Evolutionary conservation across 2,888 invertebrate genomes (phyloP).

Genomic region (Corbicula japonica): DNA sequence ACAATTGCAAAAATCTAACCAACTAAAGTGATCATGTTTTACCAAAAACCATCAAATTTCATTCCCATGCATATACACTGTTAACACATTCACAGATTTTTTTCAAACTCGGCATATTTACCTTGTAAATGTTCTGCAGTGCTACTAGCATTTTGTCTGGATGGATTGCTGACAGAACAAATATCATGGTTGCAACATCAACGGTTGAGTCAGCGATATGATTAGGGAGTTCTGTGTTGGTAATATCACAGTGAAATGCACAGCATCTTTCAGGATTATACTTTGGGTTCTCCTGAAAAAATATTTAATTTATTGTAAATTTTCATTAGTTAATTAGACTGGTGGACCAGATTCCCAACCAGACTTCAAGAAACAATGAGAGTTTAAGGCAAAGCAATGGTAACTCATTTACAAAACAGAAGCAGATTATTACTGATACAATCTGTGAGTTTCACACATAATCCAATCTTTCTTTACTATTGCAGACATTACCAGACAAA

Average conservation of each 20-base stretch:
- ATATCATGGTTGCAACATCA: conserved; percentile 95
- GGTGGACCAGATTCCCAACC: no score
- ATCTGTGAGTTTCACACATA: no score
- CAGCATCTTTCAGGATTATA: conserved; percentile 90
- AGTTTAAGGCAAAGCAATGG: no score
- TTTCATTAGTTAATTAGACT: no score
- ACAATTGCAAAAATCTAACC: not conserved
- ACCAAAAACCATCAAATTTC: not conserved
- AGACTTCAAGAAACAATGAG: no score
- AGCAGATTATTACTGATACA: no score
- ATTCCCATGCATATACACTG: not conserved
- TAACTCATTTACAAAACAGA: no score
- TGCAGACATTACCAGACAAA: no score
- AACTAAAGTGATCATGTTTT: not conserved
- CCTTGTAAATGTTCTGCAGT: conserved; percentile 89
- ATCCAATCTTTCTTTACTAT: no score
- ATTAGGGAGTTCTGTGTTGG: conserved; percentile 90
- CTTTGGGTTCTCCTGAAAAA: conserved; percentile 87
- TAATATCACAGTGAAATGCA: conserved; percentile 95
- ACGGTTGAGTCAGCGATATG: conserved; percentile 87
- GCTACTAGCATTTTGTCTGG: conserved; percentile 92
- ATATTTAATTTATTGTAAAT: no score
- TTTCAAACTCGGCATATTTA: conserved; percentile 59
- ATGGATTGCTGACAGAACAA: conserved; percentile 97
- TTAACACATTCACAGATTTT: not conserved